Evolutionary conservation across 2,888 invertebrate species (phyloP).

Genomic region (Hipparchia sbordonii): DNA sequence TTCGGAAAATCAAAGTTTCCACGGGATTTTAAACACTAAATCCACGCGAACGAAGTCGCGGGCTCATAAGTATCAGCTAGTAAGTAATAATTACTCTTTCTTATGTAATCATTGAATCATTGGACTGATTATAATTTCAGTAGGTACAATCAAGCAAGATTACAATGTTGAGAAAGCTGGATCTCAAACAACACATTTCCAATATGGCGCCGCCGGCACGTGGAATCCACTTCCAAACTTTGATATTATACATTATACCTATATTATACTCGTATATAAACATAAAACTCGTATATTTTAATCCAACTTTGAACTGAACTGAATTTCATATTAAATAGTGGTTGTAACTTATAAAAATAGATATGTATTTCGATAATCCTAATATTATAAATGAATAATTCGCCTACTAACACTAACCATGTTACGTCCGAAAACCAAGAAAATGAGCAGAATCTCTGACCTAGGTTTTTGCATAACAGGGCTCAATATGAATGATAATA

Average conservation of each 20-base stretch:
- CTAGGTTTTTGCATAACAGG: no score
- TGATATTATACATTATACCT: background rate
- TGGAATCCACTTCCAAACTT: conserved; percentile 9
- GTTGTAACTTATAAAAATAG: no score
- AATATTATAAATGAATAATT: no score
- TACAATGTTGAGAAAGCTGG: conserved; percentile 12
- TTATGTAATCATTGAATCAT: background rate
- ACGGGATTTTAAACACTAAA: no score
- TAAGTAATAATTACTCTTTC: background rate
- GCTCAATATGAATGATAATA: no score
- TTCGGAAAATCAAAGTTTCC: no score
- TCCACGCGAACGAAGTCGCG: no score
- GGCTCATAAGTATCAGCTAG: no score
- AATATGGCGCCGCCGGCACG: conserved; percentile 15
- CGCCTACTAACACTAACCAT: no score
- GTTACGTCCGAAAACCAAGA: no score
- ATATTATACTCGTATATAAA: background rate
- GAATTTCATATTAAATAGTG: background rate
- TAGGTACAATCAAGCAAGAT: background rate
- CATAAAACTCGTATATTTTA: background rate
- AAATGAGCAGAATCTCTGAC: no score
- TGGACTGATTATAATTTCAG: background rate
- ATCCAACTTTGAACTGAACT: background rate
- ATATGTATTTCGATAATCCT: no score
- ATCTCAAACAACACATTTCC: conserved; percentile 9